These are phyloP conservation scores for Penaeus indicus DNA, from an alignment of 1,140 invertebrate genomes.

Conservation along the genomic window DNA sequence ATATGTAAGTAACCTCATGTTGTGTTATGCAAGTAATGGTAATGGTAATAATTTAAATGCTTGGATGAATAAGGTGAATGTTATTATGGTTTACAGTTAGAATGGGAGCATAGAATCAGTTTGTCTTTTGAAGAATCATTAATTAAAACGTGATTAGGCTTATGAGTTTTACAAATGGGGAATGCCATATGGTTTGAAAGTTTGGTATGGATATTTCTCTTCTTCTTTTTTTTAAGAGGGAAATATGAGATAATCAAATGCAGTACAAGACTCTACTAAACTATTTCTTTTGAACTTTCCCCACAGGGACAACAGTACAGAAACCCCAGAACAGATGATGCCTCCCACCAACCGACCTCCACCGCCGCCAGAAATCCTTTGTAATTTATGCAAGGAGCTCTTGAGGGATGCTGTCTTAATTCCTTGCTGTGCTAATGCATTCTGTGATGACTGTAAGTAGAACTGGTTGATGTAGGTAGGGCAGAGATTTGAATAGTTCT, in stretches of 20 bases:
- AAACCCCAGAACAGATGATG: conserved; percentile 70
- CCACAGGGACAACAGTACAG: conserved; percentile 77
- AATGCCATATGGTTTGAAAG: no score
- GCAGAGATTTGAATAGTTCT: not conserved
- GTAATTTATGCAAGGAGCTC: conserved; percentile 92
- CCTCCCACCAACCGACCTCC: conserved; percentile 76
- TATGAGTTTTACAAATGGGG: no score
- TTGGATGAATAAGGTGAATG: not conserved
- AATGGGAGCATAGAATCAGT: no score
- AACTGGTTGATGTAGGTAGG: conserved; percentile 44
- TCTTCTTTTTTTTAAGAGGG: no score
- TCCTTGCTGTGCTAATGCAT: conserved; percentile 96
- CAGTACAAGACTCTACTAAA: no score
- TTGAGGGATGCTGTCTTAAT: conserved; percentile 96
- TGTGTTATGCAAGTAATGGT: not conserved
- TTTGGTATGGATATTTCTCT: no score
- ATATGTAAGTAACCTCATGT: conserved; percentile 80
- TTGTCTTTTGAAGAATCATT: no score
- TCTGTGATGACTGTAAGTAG: conserved; percentile 96
- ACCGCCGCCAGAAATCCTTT: conserved; percentile 91
- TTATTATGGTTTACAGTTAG: no score
- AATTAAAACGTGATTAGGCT: no score
- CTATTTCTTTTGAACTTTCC: not conserved
- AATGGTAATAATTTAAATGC: not conserved
- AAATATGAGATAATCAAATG: no score